phyloP scores from a whole-genome alignment of 2,113 vertebrate species.

The Agelaius phoeniceus region DNA sequence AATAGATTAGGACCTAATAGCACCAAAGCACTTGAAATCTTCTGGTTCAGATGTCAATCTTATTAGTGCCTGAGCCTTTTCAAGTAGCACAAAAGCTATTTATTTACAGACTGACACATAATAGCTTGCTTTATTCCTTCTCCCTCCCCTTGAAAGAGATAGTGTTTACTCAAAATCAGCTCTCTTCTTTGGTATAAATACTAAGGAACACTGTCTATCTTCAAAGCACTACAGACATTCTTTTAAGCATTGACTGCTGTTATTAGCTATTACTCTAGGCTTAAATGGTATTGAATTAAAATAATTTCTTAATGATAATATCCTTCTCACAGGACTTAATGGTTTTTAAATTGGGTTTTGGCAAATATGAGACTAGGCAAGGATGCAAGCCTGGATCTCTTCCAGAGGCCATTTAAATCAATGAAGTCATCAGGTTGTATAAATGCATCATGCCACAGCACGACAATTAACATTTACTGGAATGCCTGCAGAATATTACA shows the following conservation, averaged over 20 bases:
- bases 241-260: neutral
- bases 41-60: conserved; percentile 53
- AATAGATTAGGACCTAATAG: conserved; percentile 28
- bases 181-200: neutral
- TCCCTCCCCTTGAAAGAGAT: neutral
- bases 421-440: conserved; percentile 10
- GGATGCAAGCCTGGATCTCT: neutral
- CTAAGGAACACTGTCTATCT: neutral
- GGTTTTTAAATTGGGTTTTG: conserved; percentile 68
- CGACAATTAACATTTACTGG: neutral
- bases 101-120: conserved; percentile 61
- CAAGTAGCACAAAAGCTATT: conserved; percentile 66
- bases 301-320: conserved; percentile 67
- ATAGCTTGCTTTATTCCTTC: conserved; percentile 15
- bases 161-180: conserved; percentile 28
- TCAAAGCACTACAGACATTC: neutral
- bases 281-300: conserved; percentile 64
- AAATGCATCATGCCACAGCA: conserved; percentile 15
- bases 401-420: conserved; percentile 32
- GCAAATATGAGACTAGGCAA: conserved; percentile 3
- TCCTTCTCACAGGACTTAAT: conserved; percentile 50
- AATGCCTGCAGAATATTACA: conserved; percentile 28
- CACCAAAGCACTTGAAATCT: conserved; percentile 39
- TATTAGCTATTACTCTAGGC: conserved; percentile 49
- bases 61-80: conserved; percentile 54